These are phyloP conservation scores for Gallinago stenura DNA, from an alignment of 2,797 vertebrate species.

Conservation along the genomic window DNA sequence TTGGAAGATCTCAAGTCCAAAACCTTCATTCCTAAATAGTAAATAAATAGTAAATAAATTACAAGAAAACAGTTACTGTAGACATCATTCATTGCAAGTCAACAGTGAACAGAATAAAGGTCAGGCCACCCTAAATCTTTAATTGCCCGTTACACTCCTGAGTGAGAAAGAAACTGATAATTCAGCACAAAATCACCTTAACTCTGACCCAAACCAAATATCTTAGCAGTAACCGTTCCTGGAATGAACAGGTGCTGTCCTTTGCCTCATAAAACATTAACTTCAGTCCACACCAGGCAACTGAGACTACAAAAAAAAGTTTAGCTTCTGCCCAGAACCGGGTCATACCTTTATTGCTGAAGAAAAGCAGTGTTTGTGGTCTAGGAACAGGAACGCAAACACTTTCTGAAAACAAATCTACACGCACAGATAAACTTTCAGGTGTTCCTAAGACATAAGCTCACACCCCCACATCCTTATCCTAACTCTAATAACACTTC, in stretches of 20 bases:
- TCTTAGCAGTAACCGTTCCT: background rate
- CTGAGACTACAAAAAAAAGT: background rate
- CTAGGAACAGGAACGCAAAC: rapidly evolving
- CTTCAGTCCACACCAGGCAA: background rate
- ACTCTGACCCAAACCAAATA: constrained; percentile 10
- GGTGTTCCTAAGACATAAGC: background rate
- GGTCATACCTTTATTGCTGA: background rate
- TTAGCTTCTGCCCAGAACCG: background rate
- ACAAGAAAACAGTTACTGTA: background rate
- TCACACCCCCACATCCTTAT: background rate
- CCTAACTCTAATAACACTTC: background rate
- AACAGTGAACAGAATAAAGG: constrained; percentile 15
- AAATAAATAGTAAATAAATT: constrained; percentile 7
- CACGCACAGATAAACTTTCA: background rate
- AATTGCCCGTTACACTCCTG: background rate
- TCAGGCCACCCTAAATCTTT: constrained; percentile 33
- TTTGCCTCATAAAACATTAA: constrained; percentile 51
- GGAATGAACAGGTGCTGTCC: constrained; percentile 9
- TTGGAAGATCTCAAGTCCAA: constrained; percentile 20
- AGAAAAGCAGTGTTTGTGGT: background rate
- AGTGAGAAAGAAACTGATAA: constrained; percentile 31
- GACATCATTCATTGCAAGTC: background rate
- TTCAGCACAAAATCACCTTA: constrained; percentile 47
- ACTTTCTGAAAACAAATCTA: background rate
- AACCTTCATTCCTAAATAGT: background rate